These are phyloP conservation scores for Chloroceryle inda DNA, from an alignment of 2,797 vertebrate species.

Conservation along the genomic window DNA sequence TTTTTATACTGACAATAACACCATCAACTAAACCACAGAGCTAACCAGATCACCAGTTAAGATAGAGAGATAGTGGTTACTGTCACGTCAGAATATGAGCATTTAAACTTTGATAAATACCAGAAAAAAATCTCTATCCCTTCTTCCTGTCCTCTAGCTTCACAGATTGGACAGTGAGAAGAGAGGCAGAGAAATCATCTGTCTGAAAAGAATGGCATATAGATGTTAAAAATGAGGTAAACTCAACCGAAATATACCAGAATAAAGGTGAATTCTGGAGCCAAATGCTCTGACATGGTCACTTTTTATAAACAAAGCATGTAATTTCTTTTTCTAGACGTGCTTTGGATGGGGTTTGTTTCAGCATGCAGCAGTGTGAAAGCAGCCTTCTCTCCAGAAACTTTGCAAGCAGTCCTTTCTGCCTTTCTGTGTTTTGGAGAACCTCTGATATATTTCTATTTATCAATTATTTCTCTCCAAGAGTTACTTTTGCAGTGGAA, in stretches of 20 bases:
- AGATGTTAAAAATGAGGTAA: not conserved
- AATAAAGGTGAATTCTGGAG: not conserved
- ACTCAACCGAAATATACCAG: not conserved
- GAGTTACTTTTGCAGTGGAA: slow-evolving; percentile 41
- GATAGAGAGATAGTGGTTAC: not conserved
- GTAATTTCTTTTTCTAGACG: not conserved
- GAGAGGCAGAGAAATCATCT: not conserved
- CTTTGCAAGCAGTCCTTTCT: not conserved
- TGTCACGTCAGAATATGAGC: not conserved
- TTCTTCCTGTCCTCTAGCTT: not conserved
- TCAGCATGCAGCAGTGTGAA: not conserved
- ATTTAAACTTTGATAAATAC: not conserved
- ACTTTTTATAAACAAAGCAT: not conserved
- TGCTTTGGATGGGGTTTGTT: not conserved
- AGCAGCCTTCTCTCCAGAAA: not conserved
- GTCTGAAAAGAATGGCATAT: not conserved
- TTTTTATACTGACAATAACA: not conserved
- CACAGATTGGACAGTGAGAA: not conserved
- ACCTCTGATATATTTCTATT: not conserved
- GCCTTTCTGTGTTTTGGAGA: not conserved
- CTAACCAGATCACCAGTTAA: not conserved
- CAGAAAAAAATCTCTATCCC: not conserved
- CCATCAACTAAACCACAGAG: not conserved
- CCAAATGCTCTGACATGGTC: not conserved
- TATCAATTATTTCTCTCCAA: not conserved